These are phyloP conservation scores for Platyura marginata DNA, from an alignment of 1,140 invertebrate species.

Conservation along the genomic window DNA sequence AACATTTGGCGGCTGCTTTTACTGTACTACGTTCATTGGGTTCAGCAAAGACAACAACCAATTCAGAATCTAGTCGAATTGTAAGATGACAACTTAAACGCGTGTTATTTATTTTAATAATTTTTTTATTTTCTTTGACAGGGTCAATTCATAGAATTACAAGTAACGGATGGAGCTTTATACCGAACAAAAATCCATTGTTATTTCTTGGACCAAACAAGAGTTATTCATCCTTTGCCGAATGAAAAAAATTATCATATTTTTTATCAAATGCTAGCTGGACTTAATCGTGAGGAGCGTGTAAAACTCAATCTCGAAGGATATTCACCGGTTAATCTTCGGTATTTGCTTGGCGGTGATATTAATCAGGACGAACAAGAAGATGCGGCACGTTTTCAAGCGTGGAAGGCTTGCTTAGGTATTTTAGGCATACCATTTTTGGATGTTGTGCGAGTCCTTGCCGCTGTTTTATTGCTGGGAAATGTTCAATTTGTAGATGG, in stretches of 20 bases:
- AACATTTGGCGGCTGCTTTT: conserved; percentile 84
- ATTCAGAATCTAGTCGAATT: conserved; percentile 86
- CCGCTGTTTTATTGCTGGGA: conserved; percentile 75
- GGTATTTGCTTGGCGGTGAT: conserved; percentile 61
- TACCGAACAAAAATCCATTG: conserved; percentile 93
- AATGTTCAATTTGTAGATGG: conserved; percentile 79
- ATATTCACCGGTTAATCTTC: conserved; percentile 58
- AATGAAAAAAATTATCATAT: conserved; percentile 94
- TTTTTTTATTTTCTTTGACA: conserved; percentile 21
- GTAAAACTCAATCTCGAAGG: conserved; percentile 69
- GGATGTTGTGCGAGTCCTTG: conserved; percentile 79
- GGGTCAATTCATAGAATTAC: conserved; percentile 92
- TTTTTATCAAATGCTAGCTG: conserved; percentile 92
- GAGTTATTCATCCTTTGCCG: conserved; percentile 65
- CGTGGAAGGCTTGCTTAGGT: conserved; percentile 78
- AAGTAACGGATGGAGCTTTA: conserved; percentile 86
- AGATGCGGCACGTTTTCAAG: conserved; percentile 58
- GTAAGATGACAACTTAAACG: conserved; percentile 29
- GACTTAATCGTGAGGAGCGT: conserved; percentile 70
- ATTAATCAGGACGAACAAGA: conserved; percentile 54
- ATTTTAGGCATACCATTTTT: conserved; percentile 83
- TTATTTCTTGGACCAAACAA: conserved; percentile 78
- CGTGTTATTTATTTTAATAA: neutral
- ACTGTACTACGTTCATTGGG: conserved; percentile 81
- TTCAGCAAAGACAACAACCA: conserved; percentile 73